These are phyloP conservation scores for Sinocyclocheilus maitianheensis DNA, from an alignment of 2,113 vertebrate genomes.

Conservation along the genomic window DNA sequence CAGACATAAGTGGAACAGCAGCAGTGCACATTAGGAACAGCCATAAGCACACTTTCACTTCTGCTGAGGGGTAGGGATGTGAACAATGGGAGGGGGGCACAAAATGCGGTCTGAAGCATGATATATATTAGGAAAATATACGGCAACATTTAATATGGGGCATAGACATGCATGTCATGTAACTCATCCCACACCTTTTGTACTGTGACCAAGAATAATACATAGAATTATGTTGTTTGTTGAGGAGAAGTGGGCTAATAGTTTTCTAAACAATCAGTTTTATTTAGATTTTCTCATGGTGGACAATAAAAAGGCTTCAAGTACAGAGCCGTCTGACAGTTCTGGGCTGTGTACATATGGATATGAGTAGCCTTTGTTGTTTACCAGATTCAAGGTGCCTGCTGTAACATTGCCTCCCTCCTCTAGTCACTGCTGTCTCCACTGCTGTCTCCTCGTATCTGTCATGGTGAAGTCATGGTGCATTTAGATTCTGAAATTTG, in stretches of 20 bases:
- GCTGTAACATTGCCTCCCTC: slow-evolving; percentile 23
- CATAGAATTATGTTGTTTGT: background rate
- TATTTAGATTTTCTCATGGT: background rate
- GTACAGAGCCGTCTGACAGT: background rate
- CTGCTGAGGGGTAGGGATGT: background rate
- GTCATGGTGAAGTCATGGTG: slow-evolving; percentile 36
- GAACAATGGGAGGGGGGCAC: background rate
- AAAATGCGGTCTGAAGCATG: background rate
- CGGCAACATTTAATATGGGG: too few relatives aligned
- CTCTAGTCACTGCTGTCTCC: slow-evolving; percentile 34
- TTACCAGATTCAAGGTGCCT: slow-evolving; percentile 34
- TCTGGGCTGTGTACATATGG: slow-evolving; percentile 24
- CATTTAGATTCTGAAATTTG: slow-evolving; percentile 46
- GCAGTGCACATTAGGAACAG: slow-evolving; percentile 1
- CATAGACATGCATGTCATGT: background rate
- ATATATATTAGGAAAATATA: background rate
- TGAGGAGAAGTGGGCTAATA: background rate
- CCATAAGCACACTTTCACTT: background rate
- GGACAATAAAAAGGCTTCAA: background rate
- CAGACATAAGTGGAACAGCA: slow-evolving; percentile 35
- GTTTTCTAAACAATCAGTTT: background rate
- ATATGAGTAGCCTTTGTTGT: slow-evolving; percentile 9
- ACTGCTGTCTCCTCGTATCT: slow-evolving; percentile 21
- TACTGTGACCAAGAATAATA: background rate
- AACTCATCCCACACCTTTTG: background rate